Evolutionary conservation across 2,113 vertebrate species (phyloP).

Genomic region (Calidris pugnax): DNA sequence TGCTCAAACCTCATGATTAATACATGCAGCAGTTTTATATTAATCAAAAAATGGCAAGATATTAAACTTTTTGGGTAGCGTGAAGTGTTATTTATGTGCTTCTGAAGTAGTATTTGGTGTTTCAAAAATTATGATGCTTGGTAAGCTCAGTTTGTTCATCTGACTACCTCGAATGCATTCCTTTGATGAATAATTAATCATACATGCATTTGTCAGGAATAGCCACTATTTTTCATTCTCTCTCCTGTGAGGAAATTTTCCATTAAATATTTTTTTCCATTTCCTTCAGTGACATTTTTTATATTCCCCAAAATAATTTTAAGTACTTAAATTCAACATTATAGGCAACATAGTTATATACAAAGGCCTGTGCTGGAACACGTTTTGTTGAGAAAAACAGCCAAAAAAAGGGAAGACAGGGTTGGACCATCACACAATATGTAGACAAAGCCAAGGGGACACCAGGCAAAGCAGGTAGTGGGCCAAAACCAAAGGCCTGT

Average conservation of each 20-base stretch:
- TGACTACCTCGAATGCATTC: background rate
- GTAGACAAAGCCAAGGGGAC: background rate
- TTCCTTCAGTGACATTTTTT: background rate
- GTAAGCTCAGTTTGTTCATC: background rate
- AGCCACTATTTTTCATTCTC: background rate
- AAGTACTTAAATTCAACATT: background rate
- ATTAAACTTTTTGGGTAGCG: background rate
- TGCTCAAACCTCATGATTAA: background rate
- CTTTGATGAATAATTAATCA: background rate
- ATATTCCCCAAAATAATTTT: background rate
- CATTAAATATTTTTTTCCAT: background rate
- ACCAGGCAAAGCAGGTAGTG: background rate
- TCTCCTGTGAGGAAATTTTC: background rate
- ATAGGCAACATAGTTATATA: background rate
- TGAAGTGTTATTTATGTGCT: constrained; percentile 12
- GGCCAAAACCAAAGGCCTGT: background rate
- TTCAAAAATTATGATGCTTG: background rate
- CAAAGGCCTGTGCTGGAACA: background rate
- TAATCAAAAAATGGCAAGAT: background rate
- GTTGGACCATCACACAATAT: rapidly evolving
- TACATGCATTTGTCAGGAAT: background rate
- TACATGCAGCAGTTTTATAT: background rate
- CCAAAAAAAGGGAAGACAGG: background rate
- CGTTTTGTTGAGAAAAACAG: background rate
- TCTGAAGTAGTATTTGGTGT: background rate